Evolutionary conservation across 2,797 vertebrate genomes (phyloP).

Genomic region (Cirrhinus mrigala): DNA sequence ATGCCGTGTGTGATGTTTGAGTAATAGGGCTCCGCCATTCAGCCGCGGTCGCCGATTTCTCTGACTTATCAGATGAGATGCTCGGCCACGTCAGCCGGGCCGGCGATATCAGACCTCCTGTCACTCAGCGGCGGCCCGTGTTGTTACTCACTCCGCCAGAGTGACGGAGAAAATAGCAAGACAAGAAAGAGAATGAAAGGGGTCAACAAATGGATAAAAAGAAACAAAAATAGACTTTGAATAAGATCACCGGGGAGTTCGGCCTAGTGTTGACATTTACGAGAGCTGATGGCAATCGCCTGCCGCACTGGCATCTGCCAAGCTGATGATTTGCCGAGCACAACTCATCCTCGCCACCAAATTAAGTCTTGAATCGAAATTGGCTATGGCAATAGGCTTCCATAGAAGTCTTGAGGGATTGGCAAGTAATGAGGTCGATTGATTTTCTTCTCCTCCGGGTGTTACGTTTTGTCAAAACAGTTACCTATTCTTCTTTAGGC

Average conservation of each 20-base stretch:
- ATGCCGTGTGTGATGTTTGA: conserved; percentile 38
- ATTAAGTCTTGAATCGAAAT: conserved; percentile 55
- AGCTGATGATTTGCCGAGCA: conserved; percentile 2
- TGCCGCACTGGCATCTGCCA: conserved; percentile 41
- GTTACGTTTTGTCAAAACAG: conserved; percentile 57
- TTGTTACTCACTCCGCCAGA: conserved; percentile 36
- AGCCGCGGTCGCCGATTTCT: neutral
- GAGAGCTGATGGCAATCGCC: conserved; percentile 36
- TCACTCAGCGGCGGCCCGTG: conserved; percentile 49
- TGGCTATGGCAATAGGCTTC: conserved; percentile 32
- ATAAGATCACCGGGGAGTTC: conserved; percentile 32
- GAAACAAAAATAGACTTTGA: conserved; percentile 49
- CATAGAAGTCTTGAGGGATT: conserved; percentile 47
- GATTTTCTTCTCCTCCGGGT: conserved; percentile 54
- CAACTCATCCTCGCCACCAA: conserved; percentile 40
- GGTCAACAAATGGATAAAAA: conserved; percentile 41
- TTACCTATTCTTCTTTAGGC: conserved; percentile 49
- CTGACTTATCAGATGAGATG: conserved; percentile 46
- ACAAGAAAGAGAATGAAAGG: conserved; percentile 29
- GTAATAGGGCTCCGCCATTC: conserved; percentile 41
- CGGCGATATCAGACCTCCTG: conserved; percentile 58
- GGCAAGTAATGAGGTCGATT: conserved; percentile 58
- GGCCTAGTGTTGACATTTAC: conserved; percentile 33
- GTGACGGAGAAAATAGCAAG: conserved; percentile 20
- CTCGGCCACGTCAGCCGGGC: conserved; percentile 16